These are phyloP conservation scores for Halichondria panicea DNA, from an alignment of 37 sponge, comb jelly and placozoan genomes.

Conservation along the genomic window DNA sequence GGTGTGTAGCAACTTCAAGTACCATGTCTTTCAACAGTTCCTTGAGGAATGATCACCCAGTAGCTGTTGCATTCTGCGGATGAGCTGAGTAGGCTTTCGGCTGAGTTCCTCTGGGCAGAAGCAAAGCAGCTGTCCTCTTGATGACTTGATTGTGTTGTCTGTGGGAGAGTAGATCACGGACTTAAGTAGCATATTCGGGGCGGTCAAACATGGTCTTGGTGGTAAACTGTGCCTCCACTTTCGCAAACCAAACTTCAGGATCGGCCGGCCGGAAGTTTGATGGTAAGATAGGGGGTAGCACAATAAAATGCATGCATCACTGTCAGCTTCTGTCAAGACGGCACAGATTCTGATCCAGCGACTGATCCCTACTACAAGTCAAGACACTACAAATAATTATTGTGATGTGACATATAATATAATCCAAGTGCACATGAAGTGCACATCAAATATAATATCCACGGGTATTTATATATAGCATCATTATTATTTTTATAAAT, in stretches of 20 bases:
- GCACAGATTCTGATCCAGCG: too few relatives aligned
- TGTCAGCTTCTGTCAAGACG: too few relatives aligned
- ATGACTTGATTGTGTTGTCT: conserved; percentile 34
- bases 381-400: too few relatives aligned
- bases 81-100: conserved; percentile 60
- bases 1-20: conserved; percentile 52
- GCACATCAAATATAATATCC: too few relatives aligned
- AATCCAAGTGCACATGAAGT: too few relatives aligned
- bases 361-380: too few relatives aligned
- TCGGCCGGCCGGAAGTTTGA: conserved; percentile 78
- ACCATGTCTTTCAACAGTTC: conserved; percentile 66
- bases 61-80: conserved; percentile 65
- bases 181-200: conserved; percentile 59
- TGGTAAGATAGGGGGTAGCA: too few relatives aligned
- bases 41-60: conserved; percentile 47
- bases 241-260: conserved; percentile 63
- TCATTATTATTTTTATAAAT: too few relatives aligned
- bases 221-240: conserved; percentile 70
- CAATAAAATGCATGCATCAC: too few relatives aligned
- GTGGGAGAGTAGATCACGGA: conserved; percentile 56
- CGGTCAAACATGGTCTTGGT: conserved; percentile 49
- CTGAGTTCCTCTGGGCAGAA: conserved; percentile 41
- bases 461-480: too few relatives aligned
- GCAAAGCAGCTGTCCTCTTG: conserved; percentile 42
- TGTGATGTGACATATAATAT: too few relatives aligned